Evolutionary conservation across 2,888 invertebrate genomes (phyloP).

Genomic region (Omphaloscelis lunosa): DNA sequence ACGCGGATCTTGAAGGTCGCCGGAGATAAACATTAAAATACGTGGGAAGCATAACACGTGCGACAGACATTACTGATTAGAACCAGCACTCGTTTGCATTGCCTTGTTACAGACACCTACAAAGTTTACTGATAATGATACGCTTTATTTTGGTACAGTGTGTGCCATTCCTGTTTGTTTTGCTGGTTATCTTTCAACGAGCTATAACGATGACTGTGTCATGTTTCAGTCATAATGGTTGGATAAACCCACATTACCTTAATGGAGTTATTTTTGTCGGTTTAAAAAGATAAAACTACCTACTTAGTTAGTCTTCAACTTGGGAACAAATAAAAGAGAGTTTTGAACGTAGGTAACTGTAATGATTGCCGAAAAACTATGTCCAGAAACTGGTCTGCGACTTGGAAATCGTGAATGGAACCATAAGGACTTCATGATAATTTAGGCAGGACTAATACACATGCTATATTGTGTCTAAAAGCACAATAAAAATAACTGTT

Average conservation of each 20-base stretch:
- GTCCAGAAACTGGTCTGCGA: too few relatives aligned
- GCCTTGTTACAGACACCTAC: slow-evolving; percentile 37
- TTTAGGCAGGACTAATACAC: background rate
- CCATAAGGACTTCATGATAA: background rate
- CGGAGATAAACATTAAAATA: slow-evolving; percentile 61
- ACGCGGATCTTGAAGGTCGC: slow-evolving; percentile 62
- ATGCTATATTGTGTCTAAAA: background rate
- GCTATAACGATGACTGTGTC: background rate
- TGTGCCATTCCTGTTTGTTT: slow-evolving; percentile 21
- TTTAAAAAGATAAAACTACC: background rate
- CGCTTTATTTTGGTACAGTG: slow-evolving; percentile 27
- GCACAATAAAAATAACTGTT: background rate
- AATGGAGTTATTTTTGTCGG: background rate
- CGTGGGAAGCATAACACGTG: slow-evolving; percentile 60
- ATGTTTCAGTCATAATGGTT: slow-evolving; percentile 11
- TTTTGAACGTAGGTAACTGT: background rate
- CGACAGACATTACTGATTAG: slow-evolving; percentile 54
- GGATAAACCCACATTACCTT: background rate
- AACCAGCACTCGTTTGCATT: slow-evolving; percentile 34
- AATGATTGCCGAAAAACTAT: background rate
- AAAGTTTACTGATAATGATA: slow-evolving; percentile 30
- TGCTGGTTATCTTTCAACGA: slow-evolving; percentile 6
- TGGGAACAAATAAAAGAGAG: background rate
- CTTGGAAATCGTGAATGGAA: background rate
- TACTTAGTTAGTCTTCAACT: background rate